Evolutionary conservation across 1,140 invertebrate genomes (phyloP), one percentile per base, ranked within the genome.

Genomic region (Adoxophyes honmai): DNA sequence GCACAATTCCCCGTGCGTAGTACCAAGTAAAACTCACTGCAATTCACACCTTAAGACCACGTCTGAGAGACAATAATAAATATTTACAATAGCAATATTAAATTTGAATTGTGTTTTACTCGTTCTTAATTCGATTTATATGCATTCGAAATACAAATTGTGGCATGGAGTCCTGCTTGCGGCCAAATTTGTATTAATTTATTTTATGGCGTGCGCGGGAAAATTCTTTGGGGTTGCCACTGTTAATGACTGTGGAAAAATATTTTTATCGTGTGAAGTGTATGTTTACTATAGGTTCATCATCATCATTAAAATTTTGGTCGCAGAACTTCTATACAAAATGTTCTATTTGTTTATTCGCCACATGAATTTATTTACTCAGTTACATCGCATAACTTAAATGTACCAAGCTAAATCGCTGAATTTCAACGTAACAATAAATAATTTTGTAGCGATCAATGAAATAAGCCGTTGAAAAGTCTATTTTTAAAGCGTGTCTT

Each of bases 71-170:
- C 42, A 64, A 68, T 64, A 66, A 34, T 57, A 48, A 52, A 38
- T 16, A 28, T 21, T 28, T 35, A n/a, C 28, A 44, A 34, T 28
- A 57, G 48, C 34, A 62, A 66, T 63, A 66, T 69, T 68, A 62
- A 61, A 28, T 67, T 51, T 51, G 42, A 13, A 11, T n/a, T 21
- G 54, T 34, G 21, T 61, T 55, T 70, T 58, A 42, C 44, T 68
- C 42, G 39, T 59, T 55, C 51, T 34, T 56, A 78, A 73, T 74
- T 75, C 52, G 68, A 74, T 76, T 66, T 64, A 64, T 64, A 64
- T 75, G 67, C 61, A 68, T 75, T 78, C 69, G 68, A 76, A 80
- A 75, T 68, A 73, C 68, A 78, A 81, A 81, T 83, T 82, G 76
- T 71, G 72, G 55, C 59, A 48, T 67, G 51, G 69, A 66, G 67